A percentile compares a stretch with the other conserved stretches of the same genome.
These are phyloP conservation scores for Podarcis raffonei DNA, from an alignment of 2,113 vertebrate species.

Conservation along the genomic window DNA sequence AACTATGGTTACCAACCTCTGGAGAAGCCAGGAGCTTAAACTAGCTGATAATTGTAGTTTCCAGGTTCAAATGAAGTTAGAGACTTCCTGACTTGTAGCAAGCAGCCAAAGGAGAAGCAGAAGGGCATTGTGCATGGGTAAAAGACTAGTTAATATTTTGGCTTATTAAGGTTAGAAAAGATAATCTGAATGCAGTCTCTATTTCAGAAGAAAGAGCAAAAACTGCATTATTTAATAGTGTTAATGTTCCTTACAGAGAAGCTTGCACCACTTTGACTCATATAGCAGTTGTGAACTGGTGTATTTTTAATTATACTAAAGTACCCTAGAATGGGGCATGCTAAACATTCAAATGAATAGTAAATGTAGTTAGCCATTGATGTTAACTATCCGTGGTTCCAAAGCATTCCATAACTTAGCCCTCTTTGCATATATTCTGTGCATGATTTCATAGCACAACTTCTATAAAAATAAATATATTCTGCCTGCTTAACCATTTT, in stretches of 20 bases:
- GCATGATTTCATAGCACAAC: background rate
- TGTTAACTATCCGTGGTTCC: background rate
- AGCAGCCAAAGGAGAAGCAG: background rate
- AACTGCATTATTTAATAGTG: background rate
- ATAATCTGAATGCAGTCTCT: background rate
- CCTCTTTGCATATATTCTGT: background rate
- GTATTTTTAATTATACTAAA: background rate
- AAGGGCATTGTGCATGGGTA: background rate
- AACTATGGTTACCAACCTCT: too few species aligned
- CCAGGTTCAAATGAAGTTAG: background rate
- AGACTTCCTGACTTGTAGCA: background rate
- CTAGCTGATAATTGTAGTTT: background rate
- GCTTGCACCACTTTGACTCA: background rate
- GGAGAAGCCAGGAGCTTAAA: background rate
- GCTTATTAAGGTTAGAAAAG: background rate
- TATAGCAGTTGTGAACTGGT: background rate
- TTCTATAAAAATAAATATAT: background rate
- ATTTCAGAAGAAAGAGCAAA: background rate
- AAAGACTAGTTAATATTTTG: background rate
- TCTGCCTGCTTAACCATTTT: background rate
- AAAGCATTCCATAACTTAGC: constrained; percentile 17
- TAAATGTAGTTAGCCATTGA: constrained; percentile 5
- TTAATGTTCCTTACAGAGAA: background rate
- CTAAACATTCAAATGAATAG: constrained; percentile 4
- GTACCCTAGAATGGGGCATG: background rate